phyloP scores from a whole-genome alignment of 64 coral and sea anemone species.

The Stichodactyla helianthus region DNA sequence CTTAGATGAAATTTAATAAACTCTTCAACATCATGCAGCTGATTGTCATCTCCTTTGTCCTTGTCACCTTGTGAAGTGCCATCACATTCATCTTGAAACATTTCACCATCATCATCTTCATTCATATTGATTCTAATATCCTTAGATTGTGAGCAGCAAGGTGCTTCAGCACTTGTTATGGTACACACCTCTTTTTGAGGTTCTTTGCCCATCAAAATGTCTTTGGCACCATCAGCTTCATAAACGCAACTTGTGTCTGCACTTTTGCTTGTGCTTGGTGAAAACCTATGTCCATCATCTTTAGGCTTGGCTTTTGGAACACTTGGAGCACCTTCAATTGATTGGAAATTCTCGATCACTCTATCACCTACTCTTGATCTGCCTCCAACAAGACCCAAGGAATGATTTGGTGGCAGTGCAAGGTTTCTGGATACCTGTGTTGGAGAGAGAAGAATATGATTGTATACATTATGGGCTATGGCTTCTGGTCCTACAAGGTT shows the following conservation, averaged over 20 bases:
- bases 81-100: neutral
- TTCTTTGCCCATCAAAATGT: neutral
- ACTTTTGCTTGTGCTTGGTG: neutral
- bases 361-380: neutral
- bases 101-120: neutral
- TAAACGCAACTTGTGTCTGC: neutral
- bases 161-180: neutral
- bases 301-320: neutral
- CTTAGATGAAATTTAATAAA: neutral
- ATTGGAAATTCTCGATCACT: slow-evolving; percentile 1
- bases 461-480: neutral
- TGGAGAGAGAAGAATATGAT: slow-evolving; percentile 14
- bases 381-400: neutral
- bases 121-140: neutral
- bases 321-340: neutral
- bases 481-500: neutral
- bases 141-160: neutral
- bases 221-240: neutral
- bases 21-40: neutral
- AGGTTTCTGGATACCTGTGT: neutral
- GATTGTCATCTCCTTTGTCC: neutral
- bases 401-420: neutral
- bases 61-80: neutral
- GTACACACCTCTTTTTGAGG: neutral
- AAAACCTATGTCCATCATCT: neutral